Conservation (phyloP, 2,888 invertebrate species). For the Drosophila gaucha region DNA sequence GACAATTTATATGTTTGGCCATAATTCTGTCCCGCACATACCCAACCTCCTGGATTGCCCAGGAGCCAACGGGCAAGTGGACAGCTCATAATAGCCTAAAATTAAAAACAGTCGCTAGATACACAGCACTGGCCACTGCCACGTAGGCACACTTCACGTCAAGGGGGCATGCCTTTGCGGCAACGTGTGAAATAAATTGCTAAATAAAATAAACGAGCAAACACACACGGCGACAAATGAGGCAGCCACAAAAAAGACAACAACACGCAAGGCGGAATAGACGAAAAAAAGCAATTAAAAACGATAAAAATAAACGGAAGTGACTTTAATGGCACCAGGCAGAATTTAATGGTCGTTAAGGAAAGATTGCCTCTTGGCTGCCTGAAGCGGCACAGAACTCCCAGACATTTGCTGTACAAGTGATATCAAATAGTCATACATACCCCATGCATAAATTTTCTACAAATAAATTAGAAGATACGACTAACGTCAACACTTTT, state of each 20-base stretch:
- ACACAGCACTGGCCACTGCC: conserved; percentile 39
- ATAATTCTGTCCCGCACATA: conserved; percentile 61
- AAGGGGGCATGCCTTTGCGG: conserved; percentile 36
- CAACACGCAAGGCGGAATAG: conserved; percentile 18
- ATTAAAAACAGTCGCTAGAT: conserved; percentile 78
- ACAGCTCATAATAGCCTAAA: conserved; percentile 77
- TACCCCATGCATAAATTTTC: background rate
- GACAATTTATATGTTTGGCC: conserved; percentile 82
- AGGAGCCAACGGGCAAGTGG: conserved; percentile 9
- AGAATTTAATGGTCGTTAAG: conserved; percentile 57
- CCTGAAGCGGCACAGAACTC: background rate
- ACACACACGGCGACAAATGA: conserved; percentile 76
- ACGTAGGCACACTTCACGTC: conserved; percentile 40
- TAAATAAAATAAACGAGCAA: conserved; percentile 82
- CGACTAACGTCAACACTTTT: no score
- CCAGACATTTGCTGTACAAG: conserved; percentile 12
- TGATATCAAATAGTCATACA: conserved; percentile 7
- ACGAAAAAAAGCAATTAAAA: conserved; percentile 73
- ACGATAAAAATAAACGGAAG: conserved; percentile 75
- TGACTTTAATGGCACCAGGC: conserved; percentile 67
- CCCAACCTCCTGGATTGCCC: background rate
- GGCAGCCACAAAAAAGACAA: conserved; percentile 33
- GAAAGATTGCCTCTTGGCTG: conserved; percentile 28
- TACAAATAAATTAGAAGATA: background rate
- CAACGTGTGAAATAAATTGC: conserved; percentile 79